Base-by-base conservation (phyloP, 2,113 vertebrate species). In the Bucco capensis region DNA sequence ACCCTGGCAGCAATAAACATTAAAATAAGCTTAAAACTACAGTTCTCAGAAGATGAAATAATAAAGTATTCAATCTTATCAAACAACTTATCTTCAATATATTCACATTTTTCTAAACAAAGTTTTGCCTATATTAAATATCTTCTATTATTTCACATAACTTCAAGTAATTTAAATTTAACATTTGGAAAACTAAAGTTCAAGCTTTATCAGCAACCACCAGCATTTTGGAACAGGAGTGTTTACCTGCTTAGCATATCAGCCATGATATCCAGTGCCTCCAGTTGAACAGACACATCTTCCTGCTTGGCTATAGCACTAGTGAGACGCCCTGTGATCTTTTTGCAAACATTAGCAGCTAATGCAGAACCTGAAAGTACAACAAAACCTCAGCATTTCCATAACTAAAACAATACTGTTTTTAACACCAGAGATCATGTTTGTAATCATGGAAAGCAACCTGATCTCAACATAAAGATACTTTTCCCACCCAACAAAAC, bases 271-370 rank as follows among this genome's bases (percentile, higher is more conserved):
- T 99, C 99, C 58, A 99, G 98, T 8, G 99, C 99, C 96, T 99
- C 99, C 66, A 99, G 97, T 74, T 99, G 99, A 85, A 99, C 99
- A 28, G 99, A 99, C 30, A 99, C 99, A 73, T 99, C 99, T 88
- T 99, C 99, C 96, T 99, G 99, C 93, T 99, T 99, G 96, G 99
- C 99, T 96, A 99, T 99, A 94, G 99, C 99, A 93, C 99, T 99
- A 71, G 99, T 99, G 95, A 99, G 98, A 62, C 99, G 98, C 31
- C 99, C 99, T 24, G 99, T 99, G 86, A 99, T 99, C 97, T 99
- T 99, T 98, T 99, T 99, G 97, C 99, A 99, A 74, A 99, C 99
- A 49, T 99, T 99, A 95, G 99, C 99, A 74, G 99, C 99, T 88
- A 99, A 97, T 58, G 99, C 99, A 73, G 99, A 99, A 81, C 99